Evolutionary conservation across 2,888 invertebrate species (phyloP).

Genomic region (Protophormia terraenovae): DNA sequence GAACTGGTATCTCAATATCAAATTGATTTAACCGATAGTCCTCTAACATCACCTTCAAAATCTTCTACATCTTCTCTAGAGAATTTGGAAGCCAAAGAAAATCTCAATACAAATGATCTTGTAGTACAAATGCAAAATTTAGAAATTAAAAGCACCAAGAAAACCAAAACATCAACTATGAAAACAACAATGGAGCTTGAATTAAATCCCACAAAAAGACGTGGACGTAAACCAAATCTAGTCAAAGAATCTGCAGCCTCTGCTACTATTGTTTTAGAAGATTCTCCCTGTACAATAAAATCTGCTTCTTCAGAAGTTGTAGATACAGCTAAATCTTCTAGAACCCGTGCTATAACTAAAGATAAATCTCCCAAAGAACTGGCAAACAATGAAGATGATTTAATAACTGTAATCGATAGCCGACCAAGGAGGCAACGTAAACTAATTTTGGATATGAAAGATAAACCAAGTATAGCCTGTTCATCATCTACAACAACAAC

Average conservation of each 20-base stretch:
- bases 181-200: not conserved
- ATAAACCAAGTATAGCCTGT: not conserved
- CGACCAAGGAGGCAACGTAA: slow-evolving; percentile 26
- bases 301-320: not conserved
- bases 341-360: not conserved
- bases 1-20: slow-evolving; percentile 71
- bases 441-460: not conserved
- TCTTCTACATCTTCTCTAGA: slow-evolving; percentile 21
- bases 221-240: not conserved
- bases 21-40: slow-evolving; percentile 67
- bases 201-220: not conserved
- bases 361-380: slow-evolving; percentile 17
- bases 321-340: slow-evolving; percentile 23
- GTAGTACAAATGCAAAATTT: slow-evolving; percentile 34
- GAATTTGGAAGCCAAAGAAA: slow-evolving; percentile 27
- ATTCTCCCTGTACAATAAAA: slow-evolving; percentile 21
- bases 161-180: not conserved
- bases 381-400: not conserved
- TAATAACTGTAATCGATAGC: not conserved
- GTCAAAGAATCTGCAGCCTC: not conserved
- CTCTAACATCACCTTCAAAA: not conserved
- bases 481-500: too few species aligned
- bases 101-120: slow-evolving; percentile 22
- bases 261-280: slow-evolving; percentile 14
- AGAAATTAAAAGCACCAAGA: slow-evolving; percentile 17